Evolutionary conservation across 2,888 invertebrate genomes (phyloP).

Genomic region (Drosophila mercatorum): DNA sequence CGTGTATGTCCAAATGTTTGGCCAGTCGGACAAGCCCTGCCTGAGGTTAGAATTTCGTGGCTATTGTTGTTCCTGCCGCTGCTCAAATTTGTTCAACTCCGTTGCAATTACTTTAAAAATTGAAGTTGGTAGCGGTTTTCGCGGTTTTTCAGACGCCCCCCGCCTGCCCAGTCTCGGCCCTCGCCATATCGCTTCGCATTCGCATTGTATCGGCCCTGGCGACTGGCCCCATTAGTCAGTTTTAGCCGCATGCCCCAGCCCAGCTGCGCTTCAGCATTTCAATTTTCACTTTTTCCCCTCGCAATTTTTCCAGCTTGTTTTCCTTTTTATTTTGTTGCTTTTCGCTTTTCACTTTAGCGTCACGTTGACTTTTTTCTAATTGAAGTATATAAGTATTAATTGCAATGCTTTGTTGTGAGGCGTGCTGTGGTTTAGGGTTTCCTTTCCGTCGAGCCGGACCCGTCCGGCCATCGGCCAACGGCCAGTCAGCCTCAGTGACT

Average conservation of each 20-base stretch:
- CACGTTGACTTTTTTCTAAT: constrained; percentile 66
- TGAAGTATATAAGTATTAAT: constrained; percentile 80
- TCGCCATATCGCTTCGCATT: constrained; percentile 23
- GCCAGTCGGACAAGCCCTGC: constrained; percentile 53
- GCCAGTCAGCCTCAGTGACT: constrained; percentile 19
- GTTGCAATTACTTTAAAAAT: constrained; percentile 81
- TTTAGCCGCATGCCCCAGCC: constrained; percentile 30
- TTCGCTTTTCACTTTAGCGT: constrained; percentile 48
- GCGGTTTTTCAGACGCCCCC: constrained; percentile 56
- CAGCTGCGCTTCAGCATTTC: constrained; percentile 50
- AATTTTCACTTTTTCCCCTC: constrained; percentile 71
- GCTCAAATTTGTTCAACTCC: constrained; percentile 74
- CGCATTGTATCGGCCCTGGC: constrained; percentile 36
- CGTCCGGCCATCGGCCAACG: constrained; percentile 7
- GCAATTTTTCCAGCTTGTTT: constrained; percentile 17
- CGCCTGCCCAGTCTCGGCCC: neutral
- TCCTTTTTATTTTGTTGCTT: constrained; percentile 5
- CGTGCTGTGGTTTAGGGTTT: constrained; percentile 61
- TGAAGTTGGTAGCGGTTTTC: constrained; percentile 76
- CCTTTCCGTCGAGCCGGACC: constrained; percentile 19
- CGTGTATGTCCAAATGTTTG: constrained; percentile 66
- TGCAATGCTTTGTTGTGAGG: constrained; percentile 73
- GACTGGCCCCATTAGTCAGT: constrained; percentile 70
- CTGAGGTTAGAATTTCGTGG: constrained; percentile 76
- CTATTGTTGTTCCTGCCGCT: constrained; percentile 37